A percentile compares a stretch with the other conserved stretches of the same genome.
These are phyloP conservation scores for Bombus fervidus DNA, from an alignment of 1,140 invertebrate species.

Conservation along the genomic window DNA sequence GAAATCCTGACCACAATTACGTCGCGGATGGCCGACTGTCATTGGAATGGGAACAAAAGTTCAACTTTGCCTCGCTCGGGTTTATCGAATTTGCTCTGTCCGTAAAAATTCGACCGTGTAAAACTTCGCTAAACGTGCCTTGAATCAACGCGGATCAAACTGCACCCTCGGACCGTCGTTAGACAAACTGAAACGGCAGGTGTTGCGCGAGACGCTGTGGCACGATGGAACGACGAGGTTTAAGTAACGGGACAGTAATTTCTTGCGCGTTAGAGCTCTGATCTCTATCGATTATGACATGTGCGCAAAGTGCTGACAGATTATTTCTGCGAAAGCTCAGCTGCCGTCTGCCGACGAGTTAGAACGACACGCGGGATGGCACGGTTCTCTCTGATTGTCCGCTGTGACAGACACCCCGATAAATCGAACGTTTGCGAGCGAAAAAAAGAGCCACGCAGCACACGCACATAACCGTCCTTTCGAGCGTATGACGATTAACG, in stretches of 20 bases:
- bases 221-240: neutral
- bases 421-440: neutral
- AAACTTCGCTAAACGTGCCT: neutral
- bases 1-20: neutral
- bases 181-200: slow-evolving; percentile 33
- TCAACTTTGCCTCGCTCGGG: neutral
- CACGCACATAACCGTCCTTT: slow-evolving; percentile 16
- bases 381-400: neutral
- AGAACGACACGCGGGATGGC: too few species aligned
- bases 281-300: neutral
- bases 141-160: neutral
- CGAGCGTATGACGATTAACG: slow-evolving; percentile 63
- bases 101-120: neutral
- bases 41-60: neutral
- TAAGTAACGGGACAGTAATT: neutral
- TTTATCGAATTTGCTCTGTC: neutral
- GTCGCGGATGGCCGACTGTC: neutral
- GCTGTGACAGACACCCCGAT: neutral
- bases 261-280: neutral
- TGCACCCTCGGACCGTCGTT: neutral
- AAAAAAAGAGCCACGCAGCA: neutral
- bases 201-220: neutral
- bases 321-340: neutral
- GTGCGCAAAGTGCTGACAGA: neutral
- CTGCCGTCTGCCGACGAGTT: too few species aligned